Conservation (phyloP, 2,888 invertebrate genomes). For the Aporophyla nigra region DNA sequence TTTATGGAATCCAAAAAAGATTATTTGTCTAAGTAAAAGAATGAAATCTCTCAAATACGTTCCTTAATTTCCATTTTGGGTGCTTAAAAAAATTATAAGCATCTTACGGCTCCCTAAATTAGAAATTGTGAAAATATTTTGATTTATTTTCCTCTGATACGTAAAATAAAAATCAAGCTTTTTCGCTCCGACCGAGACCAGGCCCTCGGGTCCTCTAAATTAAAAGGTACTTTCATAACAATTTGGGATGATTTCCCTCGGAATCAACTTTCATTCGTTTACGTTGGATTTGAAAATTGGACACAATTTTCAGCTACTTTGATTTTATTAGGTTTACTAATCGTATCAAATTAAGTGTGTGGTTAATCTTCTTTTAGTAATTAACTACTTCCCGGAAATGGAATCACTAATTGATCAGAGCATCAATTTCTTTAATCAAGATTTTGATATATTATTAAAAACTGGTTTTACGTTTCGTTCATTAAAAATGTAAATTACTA, state of each 20-base stretch:
- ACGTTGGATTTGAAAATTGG: slow-evolving; percentile 51
- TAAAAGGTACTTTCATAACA: slow-evolving; percentile 67
- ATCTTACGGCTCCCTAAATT: slow-evolving; percentile 56
- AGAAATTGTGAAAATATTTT: slow-evolving; percentile 64
- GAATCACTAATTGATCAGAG: slow-evolving; percentile 11
- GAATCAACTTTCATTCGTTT: slow-evolving; percentile 62
- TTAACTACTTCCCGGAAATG: slow-evolving; percentile 6
- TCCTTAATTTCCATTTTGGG: slow-evolving; percentile 23
- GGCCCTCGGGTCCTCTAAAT: slow-evolving; percentile 63
- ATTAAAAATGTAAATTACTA: not conserved
- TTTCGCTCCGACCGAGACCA: slow-evolving; percentile 37
- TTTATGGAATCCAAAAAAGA: not conserved
- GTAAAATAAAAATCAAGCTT: slow-evolving; percentile 62
- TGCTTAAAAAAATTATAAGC: slow-evolving; percentile 34
- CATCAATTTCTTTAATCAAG: slow-evolving; percentile 16
- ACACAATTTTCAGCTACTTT: slow-evolving; percentile 51
- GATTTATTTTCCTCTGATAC: slow-evolving; percentile 65
- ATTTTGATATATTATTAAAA: slow-evolving; percentile 15
- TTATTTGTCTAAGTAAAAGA: not conserved
- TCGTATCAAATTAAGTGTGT: slow-evolving; percentile 35
- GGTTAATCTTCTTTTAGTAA: slow-evolving; percentile 22
- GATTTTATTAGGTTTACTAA: slow-evolving; percentile 40
- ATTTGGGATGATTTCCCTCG: slow-evolving; percentile 67
- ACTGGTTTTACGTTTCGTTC: not conserved
- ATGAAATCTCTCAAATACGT: not conserved